Evolutionary conservation across 2,888 invertebrate species (phyloP), one percentile per base, ranked within the genome.

Genomic region (Timandra comae): DNA sequence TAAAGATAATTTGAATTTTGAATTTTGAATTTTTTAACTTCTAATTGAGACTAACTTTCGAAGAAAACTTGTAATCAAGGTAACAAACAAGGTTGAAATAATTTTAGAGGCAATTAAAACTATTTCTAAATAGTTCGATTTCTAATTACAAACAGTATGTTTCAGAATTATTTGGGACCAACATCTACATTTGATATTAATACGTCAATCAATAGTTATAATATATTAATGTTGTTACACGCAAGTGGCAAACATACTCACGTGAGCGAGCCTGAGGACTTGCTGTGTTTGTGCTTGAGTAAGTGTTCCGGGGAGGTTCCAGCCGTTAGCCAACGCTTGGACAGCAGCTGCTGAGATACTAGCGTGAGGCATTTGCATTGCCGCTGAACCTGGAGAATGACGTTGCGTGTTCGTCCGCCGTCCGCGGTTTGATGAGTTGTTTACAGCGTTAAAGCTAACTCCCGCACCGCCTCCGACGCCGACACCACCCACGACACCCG

Each of bases 251-350:
- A 20, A 11, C 21, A 10, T 21, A 47, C 53, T 16, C 29, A 85
- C 85, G 81, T 86, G 86, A 2, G 86, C 84, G 2, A 86, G 67
- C 62, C 87, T 67, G 12, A 85, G 66, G 47, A 87, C 85, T 56
- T 87, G 86, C 48, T 87, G 86, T 47, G 82, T 80, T 54, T 87
- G 87, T 28, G 80, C 76, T 40, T 77, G 80, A 29, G 86, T 84
- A 6, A 87, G 59, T 20, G 77, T 64, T 4, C 71, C 71, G 10
- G 74, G 70, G 10, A 79, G 47, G 10, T 54, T 69, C 69, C 72
- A 87, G 21, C 81, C 80, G 48, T 77, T 86, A 21, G 82, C 63
- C 12, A 86, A 52, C 6, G 86, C 82, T 38, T 82, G 81, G 21
- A 81, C 84, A 0, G 84, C 63, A 3, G 84, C 84, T 0, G 81